These are phyloP conservation scores for Gopherus flavomarginatus DNA, from an alignment of 2,113 vertebrate genomes.

Conservation along the genomic window DNA sequence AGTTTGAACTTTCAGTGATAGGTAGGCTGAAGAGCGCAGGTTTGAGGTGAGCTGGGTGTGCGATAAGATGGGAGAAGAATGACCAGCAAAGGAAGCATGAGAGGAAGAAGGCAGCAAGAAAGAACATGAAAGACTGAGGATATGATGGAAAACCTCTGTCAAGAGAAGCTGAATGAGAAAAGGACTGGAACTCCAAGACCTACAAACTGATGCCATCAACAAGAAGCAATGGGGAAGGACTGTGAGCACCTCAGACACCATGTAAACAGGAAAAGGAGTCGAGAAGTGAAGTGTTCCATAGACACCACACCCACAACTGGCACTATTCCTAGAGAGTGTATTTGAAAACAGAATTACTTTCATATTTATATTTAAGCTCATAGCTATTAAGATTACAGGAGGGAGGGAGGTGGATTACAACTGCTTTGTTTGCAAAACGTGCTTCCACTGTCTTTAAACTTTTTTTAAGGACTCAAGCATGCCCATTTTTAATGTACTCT, in stretches of 20 bases:
- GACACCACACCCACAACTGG: background rate
- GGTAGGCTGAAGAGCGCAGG: background rate
- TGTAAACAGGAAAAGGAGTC: background rate
- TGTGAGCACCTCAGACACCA: background rate
- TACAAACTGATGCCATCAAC: background rate
- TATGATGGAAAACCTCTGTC: background rate
- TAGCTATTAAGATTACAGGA: slow-evolving; percentile 45
- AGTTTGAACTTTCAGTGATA: background rate
- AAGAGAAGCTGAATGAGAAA: background rate
- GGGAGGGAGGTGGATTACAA: background rate
- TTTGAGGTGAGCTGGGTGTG: background rate
- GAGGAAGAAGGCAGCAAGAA: background rate
- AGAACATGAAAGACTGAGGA: background rate
- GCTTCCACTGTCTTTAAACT: slow-evolving; percentile 62
- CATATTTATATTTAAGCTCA: slow-evolving; percentile 47
- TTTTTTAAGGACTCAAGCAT: slow-evolving; percentile 38
- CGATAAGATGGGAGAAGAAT: background rate
- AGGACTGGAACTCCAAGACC: background rate
- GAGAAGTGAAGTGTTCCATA: background rate
- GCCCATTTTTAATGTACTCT: slow-evolving; percentile 32
- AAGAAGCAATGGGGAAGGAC: background rate
- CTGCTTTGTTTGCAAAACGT: slow-evolving; percentile 51
- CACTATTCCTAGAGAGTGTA: slow-evolving; percentile 20
- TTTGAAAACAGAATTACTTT: slow-evolving; percentile 8
- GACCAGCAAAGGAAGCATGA: background rate